Conservation (phyloP, 2,797 vertebrate species). For the Cossypha dichroa region DNA sequence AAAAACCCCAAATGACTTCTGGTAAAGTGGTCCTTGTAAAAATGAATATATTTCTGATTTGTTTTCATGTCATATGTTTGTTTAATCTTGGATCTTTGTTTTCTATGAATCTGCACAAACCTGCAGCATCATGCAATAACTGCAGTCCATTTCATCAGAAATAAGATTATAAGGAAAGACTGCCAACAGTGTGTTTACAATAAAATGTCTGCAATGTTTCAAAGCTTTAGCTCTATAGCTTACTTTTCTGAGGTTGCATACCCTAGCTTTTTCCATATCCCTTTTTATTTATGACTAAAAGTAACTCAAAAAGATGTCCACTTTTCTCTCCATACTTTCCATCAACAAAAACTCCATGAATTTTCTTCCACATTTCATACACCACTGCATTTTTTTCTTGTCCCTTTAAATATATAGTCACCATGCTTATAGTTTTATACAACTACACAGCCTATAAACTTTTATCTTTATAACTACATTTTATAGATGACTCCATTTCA, state of each 20-base stretch:
- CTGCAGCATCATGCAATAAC: neutral
- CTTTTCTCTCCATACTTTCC: neutral
- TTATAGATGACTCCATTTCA: neutral
- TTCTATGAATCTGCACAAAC: neutral
- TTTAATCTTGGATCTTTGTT: neutral
- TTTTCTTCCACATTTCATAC: neutral
- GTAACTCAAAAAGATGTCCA: neutral
- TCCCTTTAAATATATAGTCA: neutral
- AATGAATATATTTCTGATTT: neutral
- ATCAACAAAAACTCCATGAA: neutral
- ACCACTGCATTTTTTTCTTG: neutral
- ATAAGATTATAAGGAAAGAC: neutral
- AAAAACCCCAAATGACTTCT: neutral
- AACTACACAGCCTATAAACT: neutral
- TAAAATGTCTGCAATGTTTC: neutral
- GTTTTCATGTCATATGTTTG: accelerated
- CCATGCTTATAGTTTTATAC: neutral
- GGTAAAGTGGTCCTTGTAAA: neutral
- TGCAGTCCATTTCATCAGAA: neutral
- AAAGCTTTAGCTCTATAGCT: neutral
- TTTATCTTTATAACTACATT: slow-evolving; percentile 40
- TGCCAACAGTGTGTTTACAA: neutral
- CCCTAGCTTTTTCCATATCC: neutral
- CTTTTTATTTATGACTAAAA: neutral
- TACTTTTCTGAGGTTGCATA: neutral